A percentile compares a stretch with the other conserved stretches of the same genome.
phyloP scores from a whole-genome alignment of 2,888 invertebrate genomes.

The Pristionchus fissidentatus region DNA sequence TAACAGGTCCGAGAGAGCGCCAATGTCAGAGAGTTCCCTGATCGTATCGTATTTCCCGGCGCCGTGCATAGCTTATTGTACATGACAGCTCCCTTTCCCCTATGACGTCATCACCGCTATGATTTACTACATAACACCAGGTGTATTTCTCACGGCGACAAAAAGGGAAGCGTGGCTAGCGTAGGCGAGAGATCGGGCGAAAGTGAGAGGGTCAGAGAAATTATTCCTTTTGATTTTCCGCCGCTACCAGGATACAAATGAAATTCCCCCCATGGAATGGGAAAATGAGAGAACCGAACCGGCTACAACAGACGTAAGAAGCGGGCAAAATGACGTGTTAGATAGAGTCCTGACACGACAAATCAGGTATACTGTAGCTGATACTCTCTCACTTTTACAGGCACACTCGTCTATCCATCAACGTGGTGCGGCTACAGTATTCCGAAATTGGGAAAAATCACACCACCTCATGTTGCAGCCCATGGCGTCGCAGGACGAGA shows the following conservation, averaged over 20 bases:
- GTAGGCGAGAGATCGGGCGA: background rate
- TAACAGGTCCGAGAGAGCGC: too few species aligned
- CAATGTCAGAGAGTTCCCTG: too few species aligned
- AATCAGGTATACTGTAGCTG: background rate
- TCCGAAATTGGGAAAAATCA: background rate
- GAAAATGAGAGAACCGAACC: too few species aligned
- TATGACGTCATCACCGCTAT: too few species aligned
- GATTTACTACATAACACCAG: too few species aligned
- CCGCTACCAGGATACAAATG: background rate
- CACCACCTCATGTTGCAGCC: constrained; percentile 31
- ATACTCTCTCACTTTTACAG: too few species aligned
- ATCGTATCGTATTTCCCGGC: background rate
- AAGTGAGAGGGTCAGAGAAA: background rate
- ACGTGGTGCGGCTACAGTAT: background rate
- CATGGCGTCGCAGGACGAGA: constrained; percentile 35
- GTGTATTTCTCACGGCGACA: constrained; percentile 30
- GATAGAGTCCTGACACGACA: too few species aligned
- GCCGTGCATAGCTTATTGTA: background rate
- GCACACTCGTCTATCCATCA: too few species aligned
- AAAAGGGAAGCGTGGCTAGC: background rate
- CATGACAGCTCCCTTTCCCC: background rate
- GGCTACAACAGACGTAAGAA: too few species aligned
- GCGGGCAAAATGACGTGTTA: too few species aligned
- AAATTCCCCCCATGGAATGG: too few species aligned
- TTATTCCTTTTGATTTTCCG: background rate